phyloP scores from a whole-genome alignment of 2,888 invertebrate genomes.

The Siphlonurus alternatus region DNA sequence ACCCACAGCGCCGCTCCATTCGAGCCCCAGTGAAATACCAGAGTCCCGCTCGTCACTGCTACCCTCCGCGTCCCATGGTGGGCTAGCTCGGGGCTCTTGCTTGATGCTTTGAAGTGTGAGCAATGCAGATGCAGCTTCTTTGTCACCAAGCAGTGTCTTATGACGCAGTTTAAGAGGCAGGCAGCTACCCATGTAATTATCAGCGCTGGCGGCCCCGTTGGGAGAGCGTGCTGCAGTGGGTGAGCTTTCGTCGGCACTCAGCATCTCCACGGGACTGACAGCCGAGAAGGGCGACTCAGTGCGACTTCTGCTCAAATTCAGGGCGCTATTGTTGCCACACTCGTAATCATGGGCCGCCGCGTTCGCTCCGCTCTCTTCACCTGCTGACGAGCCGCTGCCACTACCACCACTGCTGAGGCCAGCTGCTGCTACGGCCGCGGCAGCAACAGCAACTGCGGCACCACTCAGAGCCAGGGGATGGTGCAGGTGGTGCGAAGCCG shows the following conservation, averaged over 20 bases:
- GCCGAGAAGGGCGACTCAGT: constrained; percentile 26
- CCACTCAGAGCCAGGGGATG: constrained; percentile 15
- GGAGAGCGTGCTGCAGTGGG: constrained; percentile 19
- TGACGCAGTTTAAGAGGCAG: constrained; percentile 81
- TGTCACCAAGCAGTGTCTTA: constrained; percentile 78
- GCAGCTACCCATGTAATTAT: constrained; percentile 52
- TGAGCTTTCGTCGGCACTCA: constrained; percentile 44
- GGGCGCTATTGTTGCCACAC: constrained; percentile 22
- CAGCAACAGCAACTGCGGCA: constrained; percentile 12
- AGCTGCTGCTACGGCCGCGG: not conserved
- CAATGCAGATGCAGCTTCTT: constrained; percentile 61
- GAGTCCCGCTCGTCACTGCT: constrained; percentile 83
- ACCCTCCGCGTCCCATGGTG: constrained; percentile 77
- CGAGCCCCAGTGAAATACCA: constrained; percentile 66
- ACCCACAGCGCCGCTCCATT: constrained; percentile 28
- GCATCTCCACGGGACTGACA: constrained; percentile 51
- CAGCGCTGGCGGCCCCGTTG: constrained; percentile 27
- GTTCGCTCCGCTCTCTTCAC: not conserved
- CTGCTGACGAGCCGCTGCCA: not conserved
- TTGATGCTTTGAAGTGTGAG: constrained; percentile 73
- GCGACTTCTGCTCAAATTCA: constrained; percentile 29
- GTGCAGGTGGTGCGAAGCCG: constrained; percentile 21
- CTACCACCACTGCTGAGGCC: constrained; percentile 4
- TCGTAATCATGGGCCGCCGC: constrained; percentile 11
- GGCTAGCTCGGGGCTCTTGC: constrained; percentile 68